phyloP scores from a whole-genome alignment of 2,113 vertebrate genomes.

The Cynoglossus semilaevis region DNA sequence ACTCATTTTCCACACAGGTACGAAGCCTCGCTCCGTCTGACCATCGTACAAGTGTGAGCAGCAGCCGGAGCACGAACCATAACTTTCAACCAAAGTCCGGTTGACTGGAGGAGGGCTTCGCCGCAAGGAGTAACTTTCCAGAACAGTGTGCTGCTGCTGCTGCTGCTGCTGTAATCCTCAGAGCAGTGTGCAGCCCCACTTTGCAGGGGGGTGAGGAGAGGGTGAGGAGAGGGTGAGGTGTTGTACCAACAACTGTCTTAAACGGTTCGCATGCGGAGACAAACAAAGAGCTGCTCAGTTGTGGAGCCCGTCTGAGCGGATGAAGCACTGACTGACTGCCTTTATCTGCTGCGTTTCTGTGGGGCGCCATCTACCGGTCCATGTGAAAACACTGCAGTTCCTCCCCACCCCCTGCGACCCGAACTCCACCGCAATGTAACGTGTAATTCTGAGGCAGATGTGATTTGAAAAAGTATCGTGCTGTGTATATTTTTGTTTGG shows the following conservation, averaged over 20 bases:
- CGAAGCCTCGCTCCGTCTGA: slow-evolving; percentile 23
- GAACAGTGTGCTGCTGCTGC: not conserved
- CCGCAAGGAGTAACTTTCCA: slow-evolving; percentile 31
- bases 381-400: not conserved
- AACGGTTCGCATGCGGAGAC: not conserved
- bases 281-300: slow-evolving; percentile 20
- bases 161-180: not conserved
- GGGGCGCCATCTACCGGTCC: slow-evolving; percentile 60
- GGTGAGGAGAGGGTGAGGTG: not conserved
- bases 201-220: not conserved
- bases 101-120: not conserved
- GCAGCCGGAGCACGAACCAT: slow-evolving; percentile 1
- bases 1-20: slow-evolving; percentile 69
- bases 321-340: slow-evolving; percentile 16
- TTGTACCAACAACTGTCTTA: not conserved
- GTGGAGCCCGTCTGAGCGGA: slow-evolving; percentile 22
- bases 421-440: no score
- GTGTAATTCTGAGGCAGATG: no score
- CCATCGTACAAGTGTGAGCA: slow-evolving; percentile 31
- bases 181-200: no score
- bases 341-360: not conserved
- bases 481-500: no score
- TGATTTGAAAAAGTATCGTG: no score
- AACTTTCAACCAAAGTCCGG: slow-evolving; percentile 33
- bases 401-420: not conserved